Evolutionary conservation across 2,113 vertebrate species (phyloP).

Genomic region (Scartelaos histophorus): DNA sequence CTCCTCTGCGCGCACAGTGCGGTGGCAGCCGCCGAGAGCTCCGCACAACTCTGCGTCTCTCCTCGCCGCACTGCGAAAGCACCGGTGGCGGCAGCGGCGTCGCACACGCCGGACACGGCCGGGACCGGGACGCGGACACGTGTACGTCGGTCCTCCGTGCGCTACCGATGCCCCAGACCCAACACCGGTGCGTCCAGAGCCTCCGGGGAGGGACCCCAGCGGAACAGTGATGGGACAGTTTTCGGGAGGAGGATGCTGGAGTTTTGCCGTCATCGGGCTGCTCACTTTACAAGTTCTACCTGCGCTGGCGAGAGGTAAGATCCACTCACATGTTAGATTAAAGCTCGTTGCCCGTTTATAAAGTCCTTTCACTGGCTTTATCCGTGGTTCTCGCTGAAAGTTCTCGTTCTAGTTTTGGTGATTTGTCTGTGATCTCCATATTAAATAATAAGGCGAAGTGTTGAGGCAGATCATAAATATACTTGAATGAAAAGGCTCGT

Average conservation of each 20-base stretch:
- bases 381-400: background rate
- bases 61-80: conserved; percentile 49
- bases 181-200: conserved; percentile 54
- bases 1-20: conserved; percentile 38
- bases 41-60: conserved; percentile 28
- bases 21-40: conserved; percentile 30
- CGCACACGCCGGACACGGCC: background rate
- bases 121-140: conserved; percentile 19
- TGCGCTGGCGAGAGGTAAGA: conserved; percentile 66
- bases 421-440: background rate
- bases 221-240: conserved; percentile 70
- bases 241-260: conserved; percentile 62
- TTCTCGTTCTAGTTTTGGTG: background rate
- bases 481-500: background rate
- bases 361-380: background rate
- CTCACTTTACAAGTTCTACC: conserved; percentile 45
- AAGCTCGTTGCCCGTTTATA: conserved; percentile 9
- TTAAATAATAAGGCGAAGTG: background rate
- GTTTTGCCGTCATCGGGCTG: conserved; percentile 61
- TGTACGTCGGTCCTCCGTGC: conserved; percentile 23
- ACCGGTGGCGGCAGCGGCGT: conserved; percentile 16
- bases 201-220: conserved; percentile 53
- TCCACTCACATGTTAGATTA: background rate
- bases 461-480: background rate
- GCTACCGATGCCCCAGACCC: conserved; percentile 56